Conservation (phyloP, 2,888 invertebrate species). For the Cacoxenus indagator region DNA sequence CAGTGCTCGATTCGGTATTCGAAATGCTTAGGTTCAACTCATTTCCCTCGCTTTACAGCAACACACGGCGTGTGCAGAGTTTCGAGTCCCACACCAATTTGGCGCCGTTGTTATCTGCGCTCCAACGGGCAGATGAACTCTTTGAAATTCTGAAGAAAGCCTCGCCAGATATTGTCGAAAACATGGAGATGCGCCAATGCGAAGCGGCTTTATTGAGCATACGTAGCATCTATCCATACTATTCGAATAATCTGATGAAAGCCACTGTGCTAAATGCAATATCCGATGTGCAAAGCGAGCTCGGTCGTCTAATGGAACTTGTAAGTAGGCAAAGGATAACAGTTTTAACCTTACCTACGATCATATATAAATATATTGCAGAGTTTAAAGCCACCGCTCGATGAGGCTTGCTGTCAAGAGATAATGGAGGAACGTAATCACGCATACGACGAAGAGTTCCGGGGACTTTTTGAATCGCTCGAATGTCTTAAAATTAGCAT, state of each 20-base stretch:
- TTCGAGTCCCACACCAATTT: conserved; percentile 67
- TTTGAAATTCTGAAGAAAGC: conserved; percentile 48
- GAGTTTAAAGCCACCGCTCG: conserved; percentile 59
- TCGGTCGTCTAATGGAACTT: conserved; percentile 57
- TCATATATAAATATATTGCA: conserved; percentile 30
- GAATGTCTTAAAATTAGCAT: conserved; percentile 61
- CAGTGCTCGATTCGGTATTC: neutral
- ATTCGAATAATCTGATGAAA: conserved; percentile 62
- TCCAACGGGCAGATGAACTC: conserved; percentile 63
- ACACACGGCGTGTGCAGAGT: conserved; percentile 66
- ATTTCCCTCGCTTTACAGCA: conserved; percentile 43
- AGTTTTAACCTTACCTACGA: no score
- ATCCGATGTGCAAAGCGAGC: conserved; percentile 63
- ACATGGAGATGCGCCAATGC: conserved; percentile 54
- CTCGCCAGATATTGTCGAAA: conserved; percentile 55
- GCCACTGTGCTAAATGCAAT: conserved; percentile 63
- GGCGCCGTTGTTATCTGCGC: conserved; percentile 59
- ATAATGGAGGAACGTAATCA: conserved; percentile 61
- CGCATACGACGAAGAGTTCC: conserved; percentile 62
- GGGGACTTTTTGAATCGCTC: conserved; percentile 61
- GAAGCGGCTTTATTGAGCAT: conserved; percentile 52
- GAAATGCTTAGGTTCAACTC: neutral
- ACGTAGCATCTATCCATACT: conserved; percentile 63
- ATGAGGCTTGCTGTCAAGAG: conserved; percentile 68
- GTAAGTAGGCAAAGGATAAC: no score